Evolutionary conservation across 2,888 invertebrate species (phyloP).

Genomic region (Sympetrum striolatum): DNA sequence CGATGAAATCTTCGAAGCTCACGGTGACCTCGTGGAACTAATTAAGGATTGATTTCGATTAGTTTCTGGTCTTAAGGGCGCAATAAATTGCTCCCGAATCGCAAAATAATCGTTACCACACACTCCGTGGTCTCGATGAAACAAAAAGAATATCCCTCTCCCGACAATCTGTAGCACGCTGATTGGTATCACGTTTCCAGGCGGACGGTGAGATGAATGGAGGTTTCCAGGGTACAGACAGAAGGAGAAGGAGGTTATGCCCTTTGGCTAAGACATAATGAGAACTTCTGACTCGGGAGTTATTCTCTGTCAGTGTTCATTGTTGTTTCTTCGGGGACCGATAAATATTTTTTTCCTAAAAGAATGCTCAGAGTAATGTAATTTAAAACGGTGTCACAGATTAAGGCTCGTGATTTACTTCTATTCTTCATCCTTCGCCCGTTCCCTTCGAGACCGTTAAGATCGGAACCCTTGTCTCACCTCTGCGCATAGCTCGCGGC

Average conservation of each 20-base stretch:
- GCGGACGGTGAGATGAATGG: slow-evolving; percentile 18
- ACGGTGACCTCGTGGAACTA: too few relatives aligned
- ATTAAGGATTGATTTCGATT: not conserved
- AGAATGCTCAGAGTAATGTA: slow-evolving; percentile 1
- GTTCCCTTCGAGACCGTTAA: not conserved
- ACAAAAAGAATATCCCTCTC: not conserved
- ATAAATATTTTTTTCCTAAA: not conserved
- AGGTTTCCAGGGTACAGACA: not conserved
- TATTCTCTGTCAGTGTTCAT: slow-evolving; percentile 25
- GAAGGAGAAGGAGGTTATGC: not conserved
- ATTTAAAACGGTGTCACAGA: slow-evolving; percentile 19
- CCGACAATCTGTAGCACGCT: not conserved
- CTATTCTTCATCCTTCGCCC: not conserved
- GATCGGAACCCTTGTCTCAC: not conserved
- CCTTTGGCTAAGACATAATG: slow-evolving; percentile 25
- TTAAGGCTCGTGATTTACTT: slow-evolving; percentile 21
- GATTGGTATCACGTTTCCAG: slow-evolving; percentile 24
- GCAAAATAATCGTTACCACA: not conserved
- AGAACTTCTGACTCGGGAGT: slow-evolving; percentile 38
- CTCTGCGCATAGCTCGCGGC: not conserved
- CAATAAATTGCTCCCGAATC: not conserved
- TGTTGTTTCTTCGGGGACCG: not conserved
- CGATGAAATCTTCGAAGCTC: not conserved
- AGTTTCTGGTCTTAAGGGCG: not conserved
- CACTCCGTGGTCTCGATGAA: not conserved